phyloP scores from a whole-genome alignment of 30 jellyfish, hydroid and myxozoan species.

The Aurelia aurita complex sp. Pacific region DNA sequence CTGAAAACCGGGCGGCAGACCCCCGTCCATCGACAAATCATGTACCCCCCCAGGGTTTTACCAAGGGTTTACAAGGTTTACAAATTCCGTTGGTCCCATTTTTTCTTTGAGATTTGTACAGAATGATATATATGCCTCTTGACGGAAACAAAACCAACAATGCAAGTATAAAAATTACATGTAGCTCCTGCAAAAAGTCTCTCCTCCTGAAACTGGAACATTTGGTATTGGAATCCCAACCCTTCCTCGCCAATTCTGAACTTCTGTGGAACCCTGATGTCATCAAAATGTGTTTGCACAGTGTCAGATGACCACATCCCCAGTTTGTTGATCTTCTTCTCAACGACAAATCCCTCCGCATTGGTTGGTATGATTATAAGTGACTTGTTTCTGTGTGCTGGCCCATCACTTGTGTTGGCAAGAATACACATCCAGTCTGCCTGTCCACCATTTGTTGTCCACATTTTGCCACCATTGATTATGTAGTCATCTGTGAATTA shows the following conservation, averaged over 20 bases:
- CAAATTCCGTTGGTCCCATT: no score
- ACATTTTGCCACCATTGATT: conserved; percentile 99
- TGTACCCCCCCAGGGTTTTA: no score
- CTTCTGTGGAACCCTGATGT: conserved; percentile 97
- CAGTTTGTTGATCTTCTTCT: conserved; percentile 70
- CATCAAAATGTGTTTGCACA: conserved; percentile 94
- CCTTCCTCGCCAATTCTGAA: conserved; percentile 98
- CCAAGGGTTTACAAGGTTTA: no score
- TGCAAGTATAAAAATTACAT: conserved; percentile 38
- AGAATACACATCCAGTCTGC: conserved; percentile 99
- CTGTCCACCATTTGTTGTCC: conserved; percentile 99
- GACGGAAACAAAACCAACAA: not conserved
- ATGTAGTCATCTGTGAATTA: conserved; percentile 83
- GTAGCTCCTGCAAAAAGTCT: conserved; percentile 84
- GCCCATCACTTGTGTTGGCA: conserved; percentile 97
- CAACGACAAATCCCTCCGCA: conserved; percentile 84
- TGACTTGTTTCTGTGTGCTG: conserved; percentile 87
- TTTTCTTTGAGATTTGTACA: no score
- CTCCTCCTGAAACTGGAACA: conserved; percentile 97
- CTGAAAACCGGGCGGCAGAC: no score
- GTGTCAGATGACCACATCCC: conserved; percentile 99
- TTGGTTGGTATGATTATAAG: conserved; percentile 86
- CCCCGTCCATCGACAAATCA: no score
- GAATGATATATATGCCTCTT: not conserved
- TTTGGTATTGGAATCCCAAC: conserved; percentile 91